Evolutionary conservation across 2,888 invertebrate species (phyloP), one percentile per base, ranked within the genome.

Genomic region (Drosophila ustulata): DNA sequence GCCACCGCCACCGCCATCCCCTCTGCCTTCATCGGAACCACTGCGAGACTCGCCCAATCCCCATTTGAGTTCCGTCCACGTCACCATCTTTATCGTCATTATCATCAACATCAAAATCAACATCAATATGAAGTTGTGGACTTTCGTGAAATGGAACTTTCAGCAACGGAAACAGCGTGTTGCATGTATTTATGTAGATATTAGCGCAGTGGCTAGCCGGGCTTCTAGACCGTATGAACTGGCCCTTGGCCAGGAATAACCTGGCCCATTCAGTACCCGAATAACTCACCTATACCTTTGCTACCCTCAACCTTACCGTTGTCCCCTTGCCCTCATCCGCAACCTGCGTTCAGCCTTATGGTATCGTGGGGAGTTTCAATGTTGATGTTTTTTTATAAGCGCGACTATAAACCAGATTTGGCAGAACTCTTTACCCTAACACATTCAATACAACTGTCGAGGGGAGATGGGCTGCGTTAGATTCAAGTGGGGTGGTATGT

Each of bases 151-250:
- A 84, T 88, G 80, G 74, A 89, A 89, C 88, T 89, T 86, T 86
- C 86, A 87, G 89, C 86, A 86, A 88, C 89, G 86, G 89, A 86
- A 88, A 79, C 85, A 88, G 89, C 85, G 85, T 86, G 85, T 86
- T 86, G 88, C 87, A 88, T 89, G 80, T 89, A 89, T 87, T 89
- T 88, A 88, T 89, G 85, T 82, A 82, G 86, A 88, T 89, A 87
- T 86, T 86, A 89, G 85, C 73, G 77, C 55, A 78, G 76, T 65
- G 70, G 78, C 78, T 66, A 68, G 68, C 37, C 32, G 8, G 32
- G 8, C 68, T 62, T 57, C 37, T 28, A 41, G 51, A 37, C 61
- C 49, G 57, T 45, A 45, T 58, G 50, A 66, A 68, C 68, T 64
- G 47, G 52, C 63, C 77, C 34, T 64, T 45, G 39, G 30, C 41